These are phyloP conservation scores for Magallana ariakensis DNA, from an alignment of 1,140 invertebrate species.

Conservation along the genomic window DNA sequence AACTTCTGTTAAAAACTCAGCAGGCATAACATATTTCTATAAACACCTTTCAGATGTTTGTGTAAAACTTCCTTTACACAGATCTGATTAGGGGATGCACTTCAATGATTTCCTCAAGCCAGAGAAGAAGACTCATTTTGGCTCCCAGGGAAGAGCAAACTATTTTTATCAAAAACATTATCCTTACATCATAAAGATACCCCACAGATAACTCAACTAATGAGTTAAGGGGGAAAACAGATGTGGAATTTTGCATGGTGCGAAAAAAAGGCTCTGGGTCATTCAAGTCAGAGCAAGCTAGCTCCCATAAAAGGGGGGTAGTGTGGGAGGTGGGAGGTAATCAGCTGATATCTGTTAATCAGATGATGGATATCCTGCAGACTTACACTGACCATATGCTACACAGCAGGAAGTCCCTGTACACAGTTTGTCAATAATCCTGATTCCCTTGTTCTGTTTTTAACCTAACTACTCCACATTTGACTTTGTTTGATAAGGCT, in stretches of 20 bases:
- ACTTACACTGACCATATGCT: slow-evolving; percentile 11
- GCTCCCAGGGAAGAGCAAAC: not conserved
- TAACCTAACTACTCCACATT: not conserved
- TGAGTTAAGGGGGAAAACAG: not conserved
- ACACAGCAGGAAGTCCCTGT: slow-evolving; percentile 6
- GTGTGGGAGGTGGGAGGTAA: not conserved
- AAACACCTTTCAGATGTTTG: not conserved
- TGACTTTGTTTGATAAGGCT: too few species aligned
- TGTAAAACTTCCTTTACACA: not conserved
- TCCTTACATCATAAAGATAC: slow-evolving; percentile 6
- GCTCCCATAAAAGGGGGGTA: not conserved
- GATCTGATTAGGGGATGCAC: not conserved
- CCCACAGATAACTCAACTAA: not conserved
- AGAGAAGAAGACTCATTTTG: not conserved
- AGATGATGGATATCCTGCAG: slow-evolving; percentile 27
- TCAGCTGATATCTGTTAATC: slow-evolving; percentile 9
- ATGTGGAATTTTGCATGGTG: slow-evolving; percentile 1
- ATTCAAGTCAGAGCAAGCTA: not conserved
- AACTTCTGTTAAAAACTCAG: not conserved
- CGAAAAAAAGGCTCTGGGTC: not conserved
- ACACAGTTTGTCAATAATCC: slow-evolving; percentile 1
- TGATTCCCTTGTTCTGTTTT: not conserved
- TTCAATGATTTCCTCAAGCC: not conserved
- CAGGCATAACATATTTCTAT: not conserved
- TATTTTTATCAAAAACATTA: not conserved